Evolutionary conservation across 1,140 invertebrate genomes (phyloP).

Genomic region (Lepidurus packardi): DNA sequence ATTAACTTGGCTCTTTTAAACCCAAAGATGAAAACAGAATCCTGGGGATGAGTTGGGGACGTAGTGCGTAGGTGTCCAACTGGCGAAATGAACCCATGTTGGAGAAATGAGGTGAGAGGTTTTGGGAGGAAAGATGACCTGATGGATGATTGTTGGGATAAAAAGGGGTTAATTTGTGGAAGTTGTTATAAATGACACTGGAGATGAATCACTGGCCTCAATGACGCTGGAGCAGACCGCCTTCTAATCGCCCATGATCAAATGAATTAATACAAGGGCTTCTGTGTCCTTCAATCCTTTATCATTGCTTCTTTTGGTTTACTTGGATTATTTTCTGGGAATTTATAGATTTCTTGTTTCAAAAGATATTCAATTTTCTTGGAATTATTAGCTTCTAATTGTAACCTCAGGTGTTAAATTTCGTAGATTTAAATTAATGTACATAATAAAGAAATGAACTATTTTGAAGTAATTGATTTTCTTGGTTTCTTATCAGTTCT

Average conservation of each 20-base stretch:
- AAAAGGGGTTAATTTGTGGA: not conserved
- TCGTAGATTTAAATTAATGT: too few relatives aligned
- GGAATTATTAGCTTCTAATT: too few relatives aligned
- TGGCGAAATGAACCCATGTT: not conserved
- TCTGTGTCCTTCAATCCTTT: too few relatives aligned
- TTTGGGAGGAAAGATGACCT: constrained; percentile 3
- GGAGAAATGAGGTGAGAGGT: not conserved
- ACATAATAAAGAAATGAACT: too few relatives aligned
- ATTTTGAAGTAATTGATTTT: too few relatives aligned
- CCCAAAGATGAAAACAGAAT: not conserved
- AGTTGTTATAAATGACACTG: not conserved
- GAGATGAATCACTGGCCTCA: constrained; percentile 11
- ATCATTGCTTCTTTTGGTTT: too few relatives aligned
- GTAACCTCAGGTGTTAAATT: too few relatives aligned
- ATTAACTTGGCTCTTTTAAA: not conserved
- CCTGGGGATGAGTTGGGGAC: too few relatives aligned
- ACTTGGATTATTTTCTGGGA: too few relatives aligned
- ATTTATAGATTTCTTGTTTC: too few relatives aligned
- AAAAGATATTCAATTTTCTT: too few relatives aligned
- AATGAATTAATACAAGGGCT: not conserved
- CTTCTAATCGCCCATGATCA: constrained; percentile 13
- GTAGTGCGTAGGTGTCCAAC: not conserved
- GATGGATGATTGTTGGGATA: not conserved
- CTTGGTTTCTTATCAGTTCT: too few relatives aligned
- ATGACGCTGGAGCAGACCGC: not conserved